phyloP scores from a whole-genome alignment of 2,113 vertebrate genomes.

The Phodopus roborovskii region DNA sequence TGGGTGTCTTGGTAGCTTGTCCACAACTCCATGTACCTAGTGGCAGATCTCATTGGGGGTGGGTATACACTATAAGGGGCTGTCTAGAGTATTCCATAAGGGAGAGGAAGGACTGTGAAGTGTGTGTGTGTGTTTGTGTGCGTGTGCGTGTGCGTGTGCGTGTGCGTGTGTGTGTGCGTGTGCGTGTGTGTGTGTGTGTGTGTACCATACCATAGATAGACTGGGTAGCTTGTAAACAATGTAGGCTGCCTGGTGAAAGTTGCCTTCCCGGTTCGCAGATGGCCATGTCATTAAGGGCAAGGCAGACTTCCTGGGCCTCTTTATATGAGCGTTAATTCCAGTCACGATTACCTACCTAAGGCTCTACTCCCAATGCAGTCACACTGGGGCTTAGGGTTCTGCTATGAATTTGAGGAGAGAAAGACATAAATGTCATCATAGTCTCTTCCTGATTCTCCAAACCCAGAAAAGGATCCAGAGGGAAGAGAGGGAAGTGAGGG shows the following conservation, averaged over 20 bases:
- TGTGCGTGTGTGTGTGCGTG: background rate
- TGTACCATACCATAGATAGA: background rate
- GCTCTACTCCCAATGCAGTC: background rate
- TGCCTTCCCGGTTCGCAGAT: background rate
- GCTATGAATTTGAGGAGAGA: background rate
- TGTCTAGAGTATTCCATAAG: background rate
- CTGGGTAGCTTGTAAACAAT: background rate
- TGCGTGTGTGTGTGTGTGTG: background rate
- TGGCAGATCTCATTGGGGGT: background rate
- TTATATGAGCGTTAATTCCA: background rate
- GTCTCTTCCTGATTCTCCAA: background rate
- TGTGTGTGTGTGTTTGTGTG: background rate
- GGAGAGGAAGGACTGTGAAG: background rate
- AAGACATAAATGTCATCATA: background rate
- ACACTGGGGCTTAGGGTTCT: background rate
- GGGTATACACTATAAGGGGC: accelerated
- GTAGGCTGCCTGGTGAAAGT: background rate
- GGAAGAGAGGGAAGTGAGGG: background rate
- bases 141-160: background rate
- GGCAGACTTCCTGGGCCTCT: background rate
- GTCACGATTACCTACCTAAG: background rate
- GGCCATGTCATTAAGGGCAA: background rate
- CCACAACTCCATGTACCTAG: background rate
- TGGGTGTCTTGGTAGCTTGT: background rate
- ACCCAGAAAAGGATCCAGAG: background rate